Evolutionary conservation across 1,140 invertebrate species (phyloP).

Genomic region (Rhopalosiphum padi): DNA sequence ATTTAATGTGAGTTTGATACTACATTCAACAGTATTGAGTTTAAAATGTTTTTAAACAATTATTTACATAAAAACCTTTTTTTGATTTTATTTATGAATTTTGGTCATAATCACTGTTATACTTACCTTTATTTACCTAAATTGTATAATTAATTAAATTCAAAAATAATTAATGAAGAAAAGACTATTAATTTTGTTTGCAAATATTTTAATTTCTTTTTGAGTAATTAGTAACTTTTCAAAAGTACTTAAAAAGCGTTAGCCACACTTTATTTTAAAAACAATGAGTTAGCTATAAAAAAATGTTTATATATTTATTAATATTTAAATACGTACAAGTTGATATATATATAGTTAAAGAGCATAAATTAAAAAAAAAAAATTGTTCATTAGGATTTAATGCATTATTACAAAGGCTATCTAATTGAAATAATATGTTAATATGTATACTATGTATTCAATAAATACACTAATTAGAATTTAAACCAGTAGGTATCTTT

Average conservation of each 20-base stretch:
- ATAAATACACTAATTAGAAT: not conserved
- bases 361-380: too few species aligned
- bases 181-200: not conserved
- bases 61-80: not conserved
- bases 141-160: slow-evolving; percentile 1
- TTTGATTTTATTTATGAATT: not conserved
- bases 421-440: too few species aligned
- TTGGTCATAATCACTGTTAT: not conserved
- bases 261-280: not conserved
- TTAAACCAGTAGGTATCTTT: not conserved
- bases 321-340: not conserved
- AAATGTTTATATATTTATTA: not conserved
- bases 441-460: not conserved
- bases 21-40: not conserved
- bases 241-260: not conserved
- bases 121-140: slow-evolving; percentile 1
- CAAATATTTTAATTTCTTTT: not conserved
- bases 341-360: not conserved
- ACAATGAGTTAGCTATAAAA: not conserved
- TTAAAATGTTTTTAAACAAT: not conserved
- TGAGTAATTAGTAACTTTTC: not conserved
- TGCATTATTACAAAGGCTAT: too few species aligned
- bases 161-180: not conserved
- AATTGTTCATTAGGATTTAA: too few species aligned
- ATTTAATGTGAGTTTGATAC: not conserved